Evolutionary conservation across 1,140 invertebrate genomes (phyloP), one percentile per base, ranked within the genome.

Genomic region (Ptiloglossa arizonensis): DNA sequence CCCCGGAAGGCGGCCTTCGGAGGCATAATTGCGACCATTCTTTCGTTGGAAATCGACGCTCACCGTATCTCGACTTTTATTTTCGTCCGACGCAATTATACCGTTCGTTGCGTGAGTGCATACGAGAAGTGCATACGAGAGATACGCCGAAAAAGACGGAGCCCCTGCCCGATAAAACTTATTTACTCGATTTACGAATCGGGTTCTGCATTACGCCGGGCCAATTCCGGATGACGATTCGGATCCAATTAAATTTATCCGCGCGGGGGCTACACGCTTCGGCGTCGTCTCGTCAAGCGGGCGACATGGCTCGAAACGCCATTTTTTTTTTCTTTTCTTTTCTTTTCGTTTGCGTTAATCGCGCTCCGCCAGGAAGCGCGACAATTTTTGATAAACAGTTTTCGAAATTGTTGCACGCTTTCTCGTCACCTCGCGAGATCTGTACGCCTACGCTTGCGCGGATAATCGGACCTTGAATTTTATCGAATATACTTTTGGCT

Each of bases 1-100:
- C 48, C 22, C 63, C 73, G 64, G 73, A 76, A 76, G 73, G 44
- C 59, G 41, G 66, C 73, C 73, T 69, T 69, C 54, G 29, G 22
- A n/a, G n/a, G 54, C 24, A n/a, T 44, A 57, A 48, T 59, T 59
- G 41, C 62, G 24, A 24, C 19, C 24, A 15, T 66, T 72, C 35
- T 72, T 72, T 24, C 57, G 60, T 15, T 15, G 4, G 19, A 2
- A n/a, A 29, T n/a, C 35, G 27, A n/a, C 41, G 35, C 13, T 60
- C 38, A n/a, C 24, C 11, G 27, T 38, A 35, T 50, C 15, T 19
- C 13, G 15, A 15, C 32, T 17, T 72, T 63, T 63, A 38, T 63
- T 63, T 27, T 56, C 52, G 38, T 41, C 44, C 54, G 24, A n/a
- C n/a, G 59, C 68, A 44, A 44, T 29, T 57, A 29, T 24, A 54